These are phyloP conservation scores for Heliconius eleuchia DNA, from an alignment of 1,140 invertebrate species.

Conservation along the genomic window DNA sequence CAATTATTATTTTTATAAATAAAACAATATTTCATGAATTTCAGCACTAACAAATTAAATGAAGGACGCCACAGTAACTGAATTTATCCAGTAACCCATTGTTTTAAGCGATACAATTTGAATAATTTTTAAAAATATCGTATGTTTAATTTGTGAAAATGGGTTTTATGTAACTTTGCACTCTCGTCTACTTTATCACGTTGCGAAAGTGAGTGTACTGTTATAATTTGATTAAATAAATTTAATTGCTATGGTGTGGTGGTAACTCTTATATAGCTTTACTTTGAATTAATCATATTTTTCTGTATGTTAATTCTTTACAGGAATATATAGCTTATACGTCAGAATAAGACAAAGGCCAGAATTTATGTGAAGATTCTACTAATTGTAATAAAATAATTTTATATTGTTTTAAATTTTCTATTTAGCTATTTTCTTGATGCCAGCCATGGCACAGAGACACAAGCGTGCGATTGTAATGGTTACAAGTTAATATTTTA, in stretches of 20 bases:
- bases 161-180: not conserved
- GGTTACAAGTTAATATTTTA: no score
- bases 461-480: no score
- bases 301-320: no score
- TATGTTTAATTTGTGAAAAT: not conserved
- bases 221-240: not conserved
- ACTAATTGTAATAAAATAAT: no score
- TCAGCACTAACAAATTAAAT: not conserved
- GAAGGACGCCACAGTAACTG: not conserved
- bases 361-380: no score
- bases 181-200: not conserved
- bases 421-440: no score
- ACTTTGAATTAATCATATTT: no score
- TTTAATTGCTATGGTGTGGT: not conserved
- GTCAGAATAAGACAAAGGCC: no score
- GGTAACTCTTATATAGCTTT: no score
- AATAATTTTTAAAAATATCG: slow-evolving; percentile 12
- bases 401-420: no score
- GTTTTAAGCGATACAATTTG: not conserved
- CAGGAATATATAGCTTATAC: no score
- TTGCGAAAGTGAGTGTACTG: not conserved
- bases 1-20: not conserved
- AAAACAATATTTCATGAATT: not conserved
- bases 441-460: no score
- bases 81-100: slow-evolving; percentile 18